Evolutionary conservation across 2,113 vertebrate genomes (phyloP).

Genomic region (Toxotes chatareus): DNA sequence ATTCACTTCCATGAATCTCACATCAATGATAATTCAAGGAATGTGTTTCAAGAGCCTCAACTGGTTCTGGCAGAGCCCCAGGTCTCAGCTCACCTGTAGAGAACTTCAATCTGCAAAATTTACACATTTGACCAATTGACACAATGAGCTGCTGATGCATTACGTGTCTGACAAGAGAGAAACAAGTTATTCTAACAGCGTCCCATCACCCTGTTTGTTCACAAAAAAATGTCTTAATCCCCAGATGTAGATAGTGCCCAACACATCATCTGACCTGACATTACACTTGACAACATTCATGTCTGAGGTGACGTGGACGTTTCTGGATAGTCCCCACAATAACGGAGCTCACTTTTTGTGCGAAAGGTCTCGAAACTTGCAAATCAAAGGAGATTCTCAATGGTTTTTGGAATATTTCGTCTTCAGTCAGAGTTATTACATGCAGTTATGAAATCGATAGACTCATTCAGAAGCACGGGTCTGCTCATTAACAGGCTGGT

Average conservation of each 20-base stretch:
- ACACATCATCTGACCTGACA: neutral
- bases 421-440: constrained; percentile 7
- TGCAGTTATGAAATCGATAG: constrained; percentile 10
- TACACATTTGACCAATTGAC: neutral
- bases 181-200: neutral
- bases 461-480: constrained; percentile 29
- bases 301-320: neutral
- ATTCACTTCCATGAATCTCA: neutral
- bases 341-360: neutral
- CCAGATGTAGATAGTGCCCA: neutral
- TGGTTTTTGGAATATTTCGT: neutral
- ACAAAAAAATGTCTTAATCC: neutral
- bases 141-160: neutral
- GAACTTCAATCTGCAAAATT: neutral
- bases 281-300: neutral
- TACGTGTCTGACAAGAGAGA: neutral
- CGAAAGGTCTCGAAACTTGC: neutral
- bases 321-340: neutral
- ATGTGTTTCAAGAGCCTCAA: neutral
- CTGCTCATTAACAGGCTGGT: constrained; percentile 23
- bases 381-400: neutral
- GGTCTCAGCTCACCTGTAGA: neutral
- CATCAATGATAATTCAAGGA: neutral
- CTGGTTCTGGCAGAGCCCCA: neutral
- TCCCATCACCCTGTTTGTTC: neutral